Evolutionary conservation across 2,888 invertebrate species (phyloP).

Genomic region (Cephus rjabovi): DNA sequence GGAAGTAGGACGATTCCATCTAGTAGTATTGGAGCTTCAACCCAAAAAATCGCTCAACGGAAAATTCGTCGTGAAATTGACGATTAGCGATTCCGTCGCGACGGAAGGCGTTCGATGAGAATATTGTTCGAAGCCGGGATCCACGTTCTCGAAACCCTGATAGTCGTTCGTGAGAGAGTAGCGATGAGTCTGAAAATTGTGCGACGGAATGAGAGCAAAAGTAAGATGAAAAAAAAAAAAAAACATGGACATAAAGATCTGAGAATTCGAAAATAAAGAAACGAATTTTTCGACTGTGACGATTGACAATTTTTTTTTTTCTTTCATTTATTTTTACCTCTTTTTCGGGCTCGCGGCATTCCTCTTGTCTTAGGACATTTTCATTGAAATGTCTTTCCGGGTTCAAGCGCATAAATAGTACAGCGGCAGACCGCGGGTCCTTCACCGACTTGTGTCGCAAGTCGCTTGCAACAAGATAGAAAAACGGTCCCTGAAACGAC

Average conservation of each 20-base stretch:
- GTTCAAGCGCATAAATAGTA: background rate
- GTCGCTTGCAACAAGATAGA: background rate
- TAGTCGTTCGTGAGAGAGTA: background rate
- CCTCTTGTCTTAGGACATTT: background rate
- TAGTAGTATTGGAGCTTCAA: background rate
- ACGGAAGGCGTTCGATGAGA: conserved; percentile 21
- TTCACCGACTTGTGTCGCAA: background rate
- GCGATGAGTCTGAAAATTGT: background rate
- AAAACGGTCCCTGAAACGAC: background rate
- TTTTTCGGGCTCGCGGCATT: background rate
- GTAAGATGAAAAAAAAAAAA: background rate
- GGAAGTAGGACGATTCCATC: background rate
- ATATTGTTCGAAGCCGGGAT: conserved; percentile 19
- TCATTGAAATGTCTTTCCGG: background rate
- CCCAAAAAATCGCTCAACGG: conserved; percentile 23
- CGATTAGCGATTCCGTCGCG: conserved; percentile 33
- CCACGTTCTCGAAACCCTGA: conserved; percentile 36
- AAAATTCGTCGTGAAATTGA: conserved; percentile 48
- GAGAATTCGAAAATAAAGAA: background rate
- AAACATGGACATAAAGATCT: background rate
- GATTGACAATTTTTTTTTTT: conserved; percentile 12
- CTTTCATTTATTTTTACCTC: background rate
- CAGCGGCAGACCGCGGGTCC: background rate
- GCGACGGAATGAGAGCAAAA: background rate
- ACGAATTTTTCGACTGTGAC: background rate